A percentile compares a stretch with the other conserved stretches of the same genome.
Evolutionary conservation across 1,140 invertebrate genomes (phyloP).

Genomic region (Dolichoris vasculosae): DNA sequence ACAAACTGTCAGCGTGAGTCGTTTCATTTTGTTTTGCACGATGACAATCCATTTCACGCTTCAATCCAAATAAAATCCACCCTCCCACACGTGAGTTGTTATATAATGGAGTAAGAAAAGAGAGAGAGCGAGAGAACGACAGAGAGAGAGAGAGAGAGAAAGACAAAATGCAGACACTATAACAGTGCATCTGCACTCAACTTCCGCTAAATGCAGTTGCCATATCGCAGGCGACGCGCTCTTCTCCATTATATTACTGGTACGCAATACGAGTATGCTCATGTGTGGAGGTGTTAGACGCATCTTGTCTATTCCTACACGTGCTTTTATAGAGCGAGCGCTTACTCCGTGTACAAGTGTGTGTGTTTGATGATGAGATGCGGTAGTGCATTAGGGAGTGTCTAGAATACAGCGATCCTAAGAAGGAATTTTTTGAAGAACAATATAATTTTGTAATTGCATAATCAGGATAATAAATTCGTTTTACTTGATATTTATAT

Average conservation of each 20-base stretch:
- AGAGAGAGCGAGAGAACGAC: background rate
- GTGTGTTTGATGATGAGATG: background rate
- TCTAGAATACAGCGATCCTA: background rate
- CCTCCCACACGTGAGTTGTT: background rate
- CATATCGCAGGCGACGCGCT: slow-evolving; percentile 22
- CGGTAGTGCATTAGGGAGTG: slow-evolving; percentile 4
- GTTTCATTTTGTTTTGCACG: background rate
- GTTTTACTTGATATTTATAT: background rate
- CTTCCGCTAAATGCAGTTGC: slow-evolving; percentile 30
- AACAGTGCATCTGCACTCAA: background rate
- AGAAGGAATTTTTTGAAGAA: background rate
- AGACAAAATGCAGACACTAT: background rate
- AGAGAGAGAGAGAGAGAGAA: background rate
- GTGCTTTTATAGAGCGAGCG: background rate
- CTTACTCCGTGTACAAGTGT: background rate
- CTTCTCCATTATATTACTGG: slow-evolving; percentile 28
- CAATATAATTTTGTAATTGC: background rate
- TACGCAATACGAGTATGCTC: background rate
- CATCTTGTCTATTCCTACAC: background rate
- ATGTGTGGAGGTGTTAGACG: background rate
- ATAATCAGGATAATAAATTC: background rate
- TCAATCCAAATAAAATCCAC: slow-evolving; percentile 36
- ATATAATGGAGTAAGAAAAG: background rate
- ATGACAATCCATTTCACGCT: slow-evolving; percentile 39
- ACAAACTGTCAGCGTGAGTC: background rate